Evolutionary conservation across 2,888 invertebrate species (phyloP), one percentile per base, ranked within the genome.

Genomic region (Ctena decussata): DNA sequence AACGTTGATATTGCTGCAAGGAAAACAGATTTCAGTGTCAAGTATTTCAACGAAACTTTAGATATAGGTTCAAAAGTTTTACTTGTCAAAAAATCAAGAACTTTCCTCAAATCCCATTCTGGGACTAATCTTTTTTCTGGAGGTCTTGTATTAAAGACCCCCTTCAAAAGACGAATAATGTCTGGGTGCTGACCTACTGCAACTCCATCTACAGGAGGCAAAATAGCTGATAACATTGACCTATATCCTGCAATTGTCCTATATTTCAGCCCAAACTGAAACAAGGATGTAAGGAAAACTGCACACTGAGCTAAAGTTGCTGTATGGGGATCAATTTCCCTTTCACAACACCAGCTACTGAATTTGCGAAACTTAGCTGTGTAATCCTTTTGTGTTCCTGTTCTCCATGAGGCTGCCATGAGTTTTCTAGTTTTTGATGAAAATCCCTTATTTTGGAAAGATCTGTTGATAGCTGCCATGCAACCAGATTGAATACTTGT

Each of bases 381-480:
- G 49, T 80, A 80, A 27, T 69, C 80, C 24, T 32, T 74, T n/a
- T 75, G 80, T 46, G 80, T 80, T 27, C 75, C 70, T 3, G 24
- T 6, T 39, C 74, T 73, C 65, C n/a, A n/a, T n/a, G n/a, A n/a
- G n/a, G n/a, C n/a, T n/a, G n/a, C n/a, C n/a, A n/a, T n/a, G n/a
- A n/a, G 46, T 53, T 57, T 49, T 41, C 73, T 46, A 79, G 80
- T 11, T n/a, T 57, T 30, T 32, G 21, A 24, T 37, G 74, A 80
- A 80, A 80, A 75, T 2, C 80, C 74, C 39, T 73, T 60, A 75
- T 60, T 44, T 69, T n/a, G n/a, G n/a, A n/a, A n/a, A n/a, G n/a
- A n/a, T n/a, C n/a, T n/a, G n/a, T n/a, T n/a, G n/a, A n/a, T n/a
- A n/a, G n/a, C n/a, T n/a, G n/a, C n/a, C n/a, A n/a, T n/a, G n/a